A percentile compares a stretch with the other conserved stretches of the same genome.
phyloP scores from a whole-genome alignment of 2,888 invertebrate species.

The Pterobdella sp. region DNA sequence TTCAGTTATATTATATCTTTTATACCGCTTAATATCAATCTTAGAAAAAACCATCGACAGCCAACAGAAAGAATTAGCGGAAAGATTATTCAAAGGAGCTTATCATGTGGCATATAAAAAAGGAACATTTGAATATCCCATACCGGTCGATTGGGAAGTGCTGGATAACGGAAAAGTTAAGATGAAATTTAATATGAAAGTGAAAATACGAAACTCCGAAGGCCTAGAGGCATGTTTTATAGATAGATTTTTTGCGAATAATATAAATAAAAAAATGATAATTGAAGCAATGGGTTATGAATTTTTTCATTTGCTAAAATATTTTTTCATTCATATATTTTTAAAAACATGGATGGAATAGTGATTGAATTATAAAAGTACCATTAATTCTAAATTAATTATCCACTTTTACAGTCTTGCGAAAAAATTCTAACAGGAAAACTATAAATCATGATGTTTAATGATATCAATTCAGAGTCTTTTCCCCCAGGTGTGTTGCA shows the following conservation, averaged over 20 bases:
- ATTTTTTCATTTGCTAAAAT: background rate
- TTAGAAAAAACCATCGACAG: background rate
- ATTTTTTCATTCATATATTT: background rate
- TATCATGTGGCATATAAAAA: slow-evolving; percentile 42
- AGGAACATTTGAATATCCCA: slow-evolving; percentile 38
- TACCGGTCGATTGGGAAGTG: slow-evolving; percentile 39
- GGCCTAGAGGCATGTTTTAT: slow-evolving; percentile 10
- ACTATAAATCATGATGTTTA: too few relatives aligned
- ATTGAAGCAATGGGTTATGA: background rate
- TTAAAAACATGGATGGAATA: too few relatives aligned
- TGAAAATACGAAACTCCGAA: background rate
- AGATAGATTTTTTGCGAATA: background rate
- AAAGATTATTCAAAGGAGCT: slow-evolving; percentile 41
- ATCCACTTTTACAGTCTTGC: too few relatives aligned
- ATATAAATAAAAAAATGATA: background rate
- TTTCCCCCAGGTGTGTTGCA: background rate
- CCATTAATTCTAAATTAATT: background rate
- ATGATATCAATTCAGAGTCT: too few relatives aligned
- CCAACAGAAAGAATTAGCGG: slow-evolving; percentile 35
- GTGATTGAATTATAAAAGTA: slow-evolving; percentile 1
- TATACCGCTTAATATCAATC: background rate
- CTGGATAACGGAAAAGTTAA: background rate
- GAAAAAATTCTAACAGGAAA: too few relatives aligned
- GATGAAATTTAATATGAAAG: slow-evolving; percentile 14
- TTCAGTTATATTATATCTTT: background rate